Evolutionary conservation across 2,888 invertebrate genomes (phyloP).

Genomic region (Thereva unica): DNA sequence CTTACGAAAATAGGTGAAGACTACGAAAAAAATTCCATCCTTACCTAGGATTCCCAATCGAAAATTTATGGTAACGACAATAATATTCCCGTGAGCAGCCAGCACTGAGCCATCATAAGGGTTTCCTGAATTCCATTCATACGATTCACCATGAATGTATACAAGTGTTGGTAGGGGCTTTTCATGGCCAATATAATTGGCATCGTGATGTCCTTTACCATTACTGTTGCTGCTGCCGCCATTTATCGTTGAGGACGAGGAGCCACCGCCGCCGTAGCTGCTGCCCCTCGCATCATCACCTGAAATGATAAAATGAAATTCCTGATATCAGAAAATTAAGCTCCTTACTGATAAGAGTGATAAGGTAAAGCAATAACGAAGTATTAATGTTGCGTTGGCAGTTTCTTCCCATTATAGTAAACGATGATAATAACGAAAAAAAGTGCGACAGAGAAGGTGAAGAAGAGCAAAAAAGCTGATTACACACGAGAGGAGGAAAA

Average conservation of each 20-base stretch:
- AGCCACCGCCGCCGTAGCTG: not conserved
- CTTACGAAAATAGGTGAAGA: no score
- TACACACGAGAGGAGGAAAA: no score
- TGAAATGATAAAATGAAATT: constrained; percentile 26
- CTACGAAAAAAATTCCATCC: constrained; percentile 49
- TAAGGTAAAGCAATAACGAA: not conserved
- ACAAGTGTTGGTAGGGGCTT: constrained; percentile 77
- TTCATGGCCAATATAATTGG: constrained; percentile 11
- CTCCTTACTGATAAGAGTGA: constrained; percentile 17
- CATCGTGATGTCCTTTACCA: constrained; percentile 16
- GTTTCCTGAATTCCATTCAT: constrained; percentile 96
- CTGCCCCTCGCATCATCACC: constrained; percentile 30
- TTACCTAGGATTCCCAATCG: constrained; percentile 84
- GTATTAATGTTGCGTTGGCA: no score
- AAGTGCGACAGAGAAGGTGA: no score
- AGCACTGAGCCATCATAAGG: constrained; percentile 95
- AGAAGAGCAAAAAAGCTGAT: no score
- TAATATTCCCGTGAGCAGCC: constrained; percentile 87
- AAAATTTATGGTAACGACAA: constrained; percentile 90
- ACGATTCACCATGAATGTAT: constrained; percentile 93
- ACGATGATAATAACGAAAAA: no score
- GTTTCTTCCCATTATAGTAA: no score
- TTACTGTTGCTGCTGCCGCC: not conserved
- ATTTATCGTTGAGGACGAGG: no score
- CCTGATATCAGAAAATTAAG: constrained; percentile 13